Evolutionary conservation across 1,140 invertebrate genomes (phyloP).

Genomic region (Lysiphlebus fabarum): DNA sequence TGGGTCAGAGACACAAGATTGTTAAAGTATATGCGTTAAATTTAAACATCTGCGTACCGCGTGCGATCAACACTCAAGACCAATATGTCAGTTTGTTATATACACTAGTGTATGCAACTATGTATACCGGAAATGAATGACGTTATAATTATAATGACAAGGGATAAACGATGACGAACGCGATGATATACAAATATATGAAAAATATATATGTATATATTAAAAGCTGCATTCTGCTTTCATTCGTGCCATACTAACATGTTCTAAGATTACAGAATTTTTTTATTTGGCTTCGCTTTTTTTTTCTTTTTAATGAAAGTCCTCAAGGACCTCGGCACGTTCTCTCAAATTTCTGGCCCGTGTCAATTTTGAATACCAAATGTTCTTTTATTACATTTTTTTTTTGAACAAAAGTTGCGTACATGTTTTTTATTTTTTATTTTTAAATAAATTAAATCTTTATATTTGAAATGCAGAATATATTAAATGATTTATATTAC

Average conservation of each 20-base stretch:
- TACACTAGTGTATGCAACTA: neutral
- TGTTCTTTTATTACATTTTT: too few species aligned
- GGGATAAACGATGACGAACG: conserved; percentile 8
- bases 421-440: too few species aligned
- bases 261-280: conserved; percentile 33
- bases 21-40: conserved; percentile 7
- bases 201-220: neutral
- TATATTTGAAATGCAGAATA: too few species aligned
- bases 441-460: too few species aligned
- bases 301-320: too few species aligned
- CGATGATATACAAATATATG: conserved; percentile 21
- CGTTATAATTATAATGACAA: neutral
- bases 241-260: conserved; percentile 23
- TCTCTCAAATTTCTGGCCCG: neutral
- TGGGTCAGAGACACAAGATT: neutral
- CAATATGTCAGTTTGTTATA: neutral
- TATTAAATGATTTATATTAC: too few species aligned
- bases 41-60: conserved; percentile 27
- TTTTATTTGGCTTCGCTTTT: conserved; percentile 19
- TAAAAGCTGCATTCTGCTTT: neutral
- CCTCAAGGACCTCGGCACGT: neutral
- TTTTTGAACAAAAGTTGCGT: too few species aligned
- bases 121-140: conserved; percentile 1
- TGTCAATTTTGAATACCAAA: neutral
- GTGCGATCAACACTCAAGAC: conserved; percentile 18